phyloP scores from a whole-genome alignment of 1,140 invertebrate species.

The Anadara kagoshimensis region DNA sequence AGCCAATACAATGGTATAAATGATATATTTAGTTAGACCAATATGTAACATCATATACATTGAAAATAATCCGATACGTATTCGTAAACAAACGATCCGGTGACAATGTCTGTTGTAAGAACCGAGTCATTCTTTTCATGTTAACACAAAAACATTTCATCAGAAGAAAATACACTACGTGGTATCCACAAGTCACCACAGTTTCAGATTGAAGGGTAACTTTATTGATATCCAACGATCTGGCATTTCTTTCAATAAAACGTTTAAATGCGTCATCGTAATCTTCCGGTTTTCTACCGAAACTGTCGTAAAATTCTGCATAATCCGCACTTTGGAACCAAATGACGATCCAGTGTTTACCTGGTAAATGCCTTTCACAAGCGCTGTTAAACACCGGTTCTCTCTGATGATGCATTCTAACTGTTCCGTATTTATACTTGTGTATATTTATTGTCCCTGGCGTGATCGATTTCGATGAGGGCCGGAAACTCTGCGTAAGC shows the following conservation, averaged over 20 bases:
- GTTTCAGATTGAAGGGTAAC: not conserved
- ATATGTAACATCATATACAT: not conserved
- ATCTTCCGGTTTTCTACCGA: slow-evolving; percentile 16
- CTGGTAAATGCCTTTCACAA: not conserved
- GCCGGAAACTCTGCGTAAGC: not conserved
- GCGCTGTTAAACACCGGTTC: too few relatives aligned
- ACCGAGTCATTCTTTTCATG: not conserved
- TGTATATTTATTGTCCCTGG: too few relatives aligned
- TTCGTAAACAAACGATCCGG: not conserved
- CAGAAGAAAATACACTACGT: not conserved
- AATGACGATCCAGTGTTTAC: slow-evolving; percentile 31
- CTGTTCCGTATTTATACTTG: too few relatives aligned
- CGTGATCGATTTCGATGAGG: too few relatives aligned
- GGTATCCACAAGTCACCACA: not conserved
- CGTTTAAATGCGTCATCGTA: slow-evolving; percentile 7
- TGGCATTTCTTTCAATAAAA: slow-evolving; percentile 8
- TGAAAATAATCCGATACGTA: not conserved
- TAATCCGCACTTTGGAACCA: not conserved
- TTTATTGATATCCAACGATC: not conserved
- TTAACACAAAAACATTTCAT: too few relatives aligned
- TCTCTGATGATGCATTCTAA: too few relatives aligned
- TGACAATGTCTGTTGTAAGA: not conserved
- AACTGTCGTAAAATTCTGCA: slow-evolving; percentile 31
- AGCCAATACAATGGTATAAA: too few relatives aligned
- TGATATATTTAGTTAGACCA: not conserved